phyloP scores from a whole-genome alignment of 2,797 vertebrate species.

The Pitangus sulphuratus region DNA sequence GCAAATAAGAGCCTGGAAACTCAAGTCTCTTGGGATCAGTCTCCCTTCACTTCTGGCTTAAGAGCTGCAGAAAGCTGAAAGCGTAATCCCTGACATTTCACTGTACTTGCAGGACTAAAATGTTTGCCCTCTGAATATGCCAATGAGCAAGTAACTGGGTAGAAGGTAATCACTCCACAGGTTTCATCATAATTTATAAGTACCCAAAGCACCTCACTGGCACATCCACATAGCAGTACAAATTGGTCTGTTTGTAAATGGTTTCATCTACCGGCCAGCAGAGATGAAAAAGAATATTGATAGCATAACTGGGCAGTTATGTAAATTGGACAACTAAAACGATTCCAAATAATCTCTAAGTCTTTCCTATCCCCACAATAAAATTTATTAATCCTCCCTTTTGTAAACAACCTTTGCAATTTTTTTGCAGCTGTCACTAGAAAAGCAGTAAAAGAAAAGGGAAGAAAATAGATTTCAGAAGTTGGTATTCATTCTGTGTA shows the following conservation, averaged over 20 bases:
- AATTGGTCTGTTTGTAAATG: constrained; percentile 5
- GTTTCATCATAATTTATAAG: background rate
- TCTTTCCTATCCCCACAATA: background rate
- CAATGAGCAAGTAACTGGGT: background rate
- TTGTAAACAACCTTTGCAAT: background rate
- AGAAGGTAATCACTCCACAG: background rate
- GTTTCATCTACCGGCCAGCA: constrained; percentile 20
- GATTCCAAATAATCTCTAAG: background rate
- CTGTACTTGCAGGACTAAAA: background rate
- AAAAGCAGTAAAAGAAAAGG: background rate
- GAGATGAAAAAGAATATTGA: constrained; percentile 36
- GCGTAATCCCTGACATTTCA: background rate
- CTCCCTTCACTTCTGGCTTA: background rate
- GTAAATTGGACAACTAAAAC: constrained; percentile 9
- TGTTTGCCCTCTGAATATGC: background rate
- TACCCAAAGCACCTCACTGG: background rate
- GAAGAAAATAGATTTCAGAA: background rate
- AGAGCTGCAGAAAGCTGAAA: background rate
- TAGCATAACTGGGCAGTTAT: constrained; percentile 2
- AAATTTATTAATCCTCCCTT: background rate
- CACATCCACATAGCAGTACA: background rate
- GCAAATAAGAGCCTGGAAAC: background rate
- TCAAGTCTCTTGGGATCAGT: background rate
- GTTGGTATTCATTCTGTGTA: background rate
- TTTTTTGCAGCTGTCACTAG: background rate